phyloP scores from a whole-genome alignment of 1,140 invertebrate genomes.

The Ostrea denselamellosa region DNA sequence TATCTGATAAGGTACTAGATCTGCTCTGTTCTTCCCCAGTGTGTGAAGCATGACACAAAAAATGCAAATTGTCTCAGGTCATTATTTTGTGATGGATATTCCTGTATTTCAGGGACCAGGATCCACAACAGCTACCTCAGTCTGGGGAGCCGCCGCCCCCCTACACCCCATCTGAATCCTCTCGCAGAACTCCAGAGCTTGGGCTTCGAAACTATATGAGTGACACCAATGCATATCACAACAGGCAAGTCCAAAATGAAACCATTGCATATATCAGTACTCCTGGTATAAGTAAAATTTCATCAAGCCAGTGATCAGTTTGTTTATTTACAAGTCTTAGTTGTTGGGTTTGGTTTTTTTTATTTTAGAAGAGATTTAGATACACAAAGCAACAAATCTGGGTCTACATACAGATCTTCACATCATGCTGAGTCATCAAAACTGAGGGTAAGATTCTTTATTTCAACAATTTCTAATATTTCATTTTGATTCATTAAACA shows the following conservation, averaged over 20 bases:
- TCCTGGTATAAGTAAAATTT: too few species aligned
- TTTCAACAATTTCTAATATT: not conserved
- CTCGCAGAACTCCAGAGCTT: constrained; percentile 5
- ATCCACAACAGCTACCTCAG: constrained; percentile 34
- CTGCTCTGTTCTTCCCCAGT: too few species aligned
- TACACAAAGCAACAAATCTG: constrained; percentile 29
- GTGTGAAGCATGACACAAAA: not conserved
- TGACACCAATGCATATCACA: constrained; percentile 25
- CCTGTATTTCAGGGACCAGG: not conserved
- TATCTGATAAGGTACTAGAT: too few species aligned
- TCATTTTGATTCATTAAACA: too few species aligned
- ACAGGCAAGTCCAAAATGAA: not conserved
- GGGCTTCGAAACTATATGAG: constrained; percentile 1
- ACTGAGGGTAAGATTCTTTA: constrained; percentile 1
- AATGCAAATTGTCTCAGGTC: not conserved
- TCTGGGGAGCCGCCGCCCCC: constrained; percentile 21
- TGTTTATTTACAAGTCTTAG: not conserved
- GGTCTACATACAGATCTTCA: constrained; percentile 8
- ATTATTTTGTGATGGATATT: not conserved
- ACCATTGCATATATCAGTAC: not conserved
- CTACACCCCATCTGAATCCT: not conserved
- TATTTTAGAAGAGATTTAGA: constrained; percentile 32
- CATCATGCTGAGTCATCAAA: not conserved
- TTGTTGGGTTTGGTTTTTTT: too few species aligned
- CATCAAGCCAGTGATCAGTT: too few species aligned